Evolutionary conservation across 37 sponge, comb jelly and placozoan genomes (phyloP).

Genomic region (Spongia lamella): DNA sequence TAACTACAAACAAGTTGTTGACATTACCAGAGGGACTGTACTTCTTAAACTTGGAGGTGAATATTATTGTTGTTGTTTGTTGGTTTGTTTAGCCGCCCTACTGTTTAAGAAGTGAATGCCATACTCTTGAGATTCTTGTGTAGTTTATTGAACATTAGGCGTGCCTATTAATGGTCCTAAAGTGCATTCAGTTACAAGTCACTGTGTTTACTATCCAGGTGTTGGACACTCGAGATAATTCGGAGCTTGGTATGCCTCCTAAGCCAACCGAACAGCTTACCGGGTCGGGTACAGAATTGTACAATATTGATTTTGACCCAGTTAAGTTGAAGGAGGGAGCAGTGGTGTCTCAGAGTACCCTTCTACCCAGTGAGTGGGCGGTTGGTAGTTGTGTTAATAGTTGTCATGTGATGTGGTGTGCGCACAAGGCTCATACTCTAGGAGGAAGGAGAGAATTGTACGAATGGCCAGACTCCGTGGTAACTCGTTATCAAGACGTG

Average conservation of each 20-base stretch:
- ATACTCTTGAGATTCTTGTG: no score
- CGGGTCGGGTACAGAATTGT: constrained; percentile 82
- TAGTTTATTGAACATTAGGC: no score
- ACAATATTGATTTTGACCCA: constrained; percentile 92
- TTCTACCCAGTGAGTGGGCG: no score
- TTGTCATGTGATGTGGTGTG: no score
- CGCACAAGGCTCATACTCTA: no score
- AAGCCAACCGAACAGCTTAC: constrained; percentile 78
- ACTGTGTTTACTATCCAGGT: constrained; percentile 31
- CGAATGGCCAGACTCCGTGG: constrained; percentile 24
- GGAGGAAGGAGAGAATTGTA: constrained; percentile 38
- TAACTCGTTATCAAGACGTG: constrained; percentile 13
- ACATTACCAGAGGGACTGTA: constrained; percentile 87
- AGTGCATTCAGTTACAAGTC: not conserved
- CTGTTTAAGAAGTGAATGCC: no score
- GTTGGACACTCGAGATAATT: constrained; percentile 84
- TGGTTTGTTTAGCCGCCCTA: no score
- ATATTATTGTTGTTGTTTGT: not conserved
- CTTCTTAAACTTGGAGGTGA: constrained; percentile 67
- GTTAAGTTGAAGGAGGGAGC: constrained; percentile 73
- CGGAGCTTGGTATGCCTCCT: constrained; percentile 86
- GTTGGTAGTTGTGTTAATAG: no score
- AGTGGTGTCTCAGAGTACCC: constrained; percentile 19
- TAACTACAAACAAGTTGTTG: constrained; percentile 74
- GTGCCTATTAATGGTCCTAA: no score